Base-by-base conservation (phyloP, 2,797 vertebrate species). In the Oceanodroma leucorhoa region DNA sequence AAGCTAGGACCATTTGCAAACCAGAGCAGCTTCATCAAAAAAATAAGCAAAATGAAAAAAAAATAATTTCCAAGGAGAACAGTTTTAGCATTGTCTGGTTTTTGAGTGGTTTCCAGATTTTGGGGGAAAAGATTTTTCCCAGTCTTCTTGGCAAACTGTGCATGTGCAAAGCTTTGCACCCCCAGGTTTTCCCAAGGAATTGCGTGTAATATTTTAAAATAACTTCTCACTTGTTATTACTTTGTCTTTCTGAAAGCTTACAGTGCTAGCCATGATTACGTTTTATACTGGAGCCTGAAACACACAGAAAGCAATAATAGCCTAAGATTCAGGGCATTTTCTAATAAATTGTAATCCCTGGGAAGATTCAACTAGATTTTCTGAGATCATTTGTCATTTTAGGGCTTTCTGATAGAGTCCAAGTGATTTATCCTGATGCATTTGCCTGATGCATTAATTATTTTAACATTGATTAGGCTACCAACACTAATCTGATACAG, bases 81-180 rank as follows among this genome's bases (percentile, higher is more conserved):
- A 9, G 6, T 60, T 94, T 76, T 46, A 41, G 2, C 9, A 3
- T 18, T 73, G 1, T 26, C 16, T 51, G 7, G 0, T 15, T 73
- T 78, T 54, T 78, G 26, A 57, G 15, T 32, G 4, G 13, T 41
- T 75, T 84, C 24, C 3, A 70, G n/a, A 34, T 51, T 54, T 36
- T 2, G 1, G 11, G 21, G 10, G 21, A 21, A 26, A 53, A 65
- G 7, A 5, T n/a, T 40, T 43, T 57, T 54, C 27, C 14, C 6
- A 30, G 13, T 53, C 6, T 38, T 29, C 11, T 16, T 45, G 21
- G 12, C 20, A 50, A 84, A 16, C 3, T 23, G 5, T 10, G 13
- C 21, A 8, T 5, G 2, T 46, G 16, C 10, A 57, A 65, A 91
- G 16, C 14, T 64, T 71, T 67, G 6, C 5, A 5, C 7, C 54